Evolutionary conservation across 53 echinoderm and acorn worm genomes (phyloP).

Genomic region (Holothuria leucospilota): DNA sequence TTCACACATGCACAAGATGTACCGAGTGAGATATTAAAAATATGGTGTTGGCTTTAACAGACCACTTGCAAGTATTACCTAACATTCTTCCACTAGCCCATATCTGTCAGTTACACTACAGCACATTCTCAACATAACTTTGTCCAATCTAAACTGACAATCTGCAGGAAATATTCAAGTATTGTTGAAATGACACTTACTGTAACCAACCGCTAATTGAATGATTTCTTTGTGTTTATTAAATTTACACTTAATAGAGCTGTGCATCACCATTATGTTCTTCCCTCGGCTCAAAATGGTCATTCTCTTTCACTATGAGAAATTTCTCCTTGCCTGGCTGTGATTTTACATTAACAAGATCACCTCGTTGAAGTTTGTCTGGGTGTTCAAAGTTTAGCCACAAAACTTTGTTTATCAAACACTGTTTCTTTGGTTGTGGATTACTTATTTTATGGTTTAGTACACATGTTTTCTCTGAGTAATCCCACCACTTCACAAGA

Average conservation of each 20-base stretch:
- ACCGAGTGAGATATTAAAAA: too few species aligned
- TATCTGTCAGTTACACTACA: too few species aligned
- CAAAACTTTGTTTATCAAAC: not conserved
- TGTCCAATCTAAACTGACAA: too few species aligned
- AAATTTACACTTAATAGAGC: too few species aligned
- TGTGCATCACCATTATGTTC: not conserved
- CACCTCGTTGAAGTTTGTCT: slow-evolving; percentile 8
- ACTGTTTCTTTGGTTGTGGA: not conserved
- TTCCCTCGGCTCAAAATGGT: slow-evolving; percentile 2
- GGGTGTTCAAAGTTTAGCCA: not conserved
- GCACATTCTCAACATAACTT: too few species aligned
- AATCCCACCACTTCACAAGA: not conserved
- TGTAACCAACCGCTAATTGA: not conserved
- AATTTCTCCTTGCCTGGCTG: slow-evolving; percentile 1
- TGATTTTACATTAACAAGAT: not conserved
- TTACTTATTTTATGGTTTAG: not conserved
- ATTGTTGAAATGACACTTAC: not conserved
- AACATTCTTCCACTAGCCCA: too few species aligned
- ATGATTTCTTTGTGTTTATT: not conserved
- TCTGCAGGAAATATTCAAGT: too few species aligned
- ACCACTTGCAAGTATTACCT: too few species aligned
- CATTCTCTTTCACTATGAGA: not conserved
- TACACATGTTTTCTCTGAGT: not conserved
- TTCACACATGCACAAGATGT: too few species aligned
- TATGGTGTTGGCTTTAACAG: too few species aligned